A percentile compares a stretch with the other conserved stretches of the same genome.
These are phyloP conservation scores for Acanthis flammea DNA, from an alignment of 2,797 vertebrate species.

Conservation along the genomic window DNA sequence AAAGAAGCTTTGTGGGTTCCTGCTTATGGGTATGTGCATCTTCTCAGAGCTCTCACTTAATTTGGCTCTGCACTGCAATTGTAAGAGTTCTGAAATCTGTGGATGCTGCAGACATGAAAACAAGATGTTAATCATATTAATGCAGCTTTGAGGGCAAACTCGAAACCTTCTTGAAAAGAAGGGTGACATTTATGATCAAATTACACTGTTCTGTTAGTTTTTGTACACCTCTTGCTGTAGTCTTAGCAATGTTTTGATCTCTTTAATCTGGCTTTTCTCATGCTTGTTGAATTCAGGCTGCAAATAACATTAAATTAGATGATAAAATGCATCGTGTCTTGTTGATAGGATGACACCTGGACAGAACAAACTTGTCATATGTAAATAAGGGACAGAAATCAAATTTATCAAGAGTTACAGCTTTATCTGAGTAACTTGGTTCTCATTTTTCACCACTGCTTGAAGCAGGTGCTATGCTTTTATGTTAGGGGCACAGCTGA, in stretches of 20 bases:
- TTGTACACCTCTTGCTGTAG: neutral
- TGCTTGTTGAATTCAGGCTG: neutral
- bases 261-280: neutral
- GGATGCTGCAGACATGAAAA: neutral
- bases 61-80: neutral
- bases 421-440: neutral
- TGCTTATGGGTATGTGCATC: neutral
- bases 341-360: neutral
- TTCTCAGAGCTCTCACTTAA: neutral
- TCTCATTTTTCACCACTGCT: neutral
- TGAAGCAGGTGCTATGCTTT: neutral
- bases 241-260: neutral
- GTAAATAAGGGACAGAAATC: neutral
- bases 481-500: neutral
- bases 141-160: neutral
- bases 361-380: neutral
- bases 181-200: neutral
- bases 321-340: neutral
- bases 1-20: neutral
- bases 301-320: neutral
- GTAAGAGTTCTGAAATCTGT: neutral
- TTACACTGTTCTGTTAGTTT: neutral
- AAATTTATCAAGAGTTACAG: neutral
- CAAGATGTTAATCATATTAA: neutral
- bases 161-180: neutral